A percentile compares a stretch with the other conserved stretches of the same genome.
Conservation (phyloP, 2,113 vertebrate genomes). For the Cygnus atratus region DNA sequence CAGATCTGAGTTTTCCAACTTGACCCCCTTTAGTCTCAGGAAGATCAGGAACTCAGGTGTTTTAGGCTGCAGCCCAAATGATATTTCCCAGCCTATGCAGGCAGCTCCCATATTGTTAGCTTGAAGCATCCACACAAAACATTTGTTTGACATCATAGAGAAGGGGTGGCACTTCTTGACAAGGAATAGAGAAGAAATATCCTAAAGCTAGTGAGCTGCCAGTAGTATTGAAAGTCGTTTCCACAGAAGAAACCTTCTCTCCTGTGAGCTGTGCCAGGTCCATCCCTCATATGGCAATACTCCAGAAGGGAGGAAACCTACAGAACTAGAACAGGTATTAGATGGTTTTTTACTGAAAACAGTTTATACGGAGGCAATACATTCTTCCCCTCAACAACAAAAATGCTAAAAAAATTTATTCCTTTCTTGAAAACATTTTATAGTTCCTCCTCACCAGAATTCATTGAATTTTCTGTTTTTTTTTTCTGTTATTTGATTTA, state of each 20-base stretch:
- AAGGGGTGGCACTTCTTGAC: not conserved
- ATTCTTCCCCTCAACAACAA: not conserved
- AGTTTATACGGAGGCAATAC: not conserved
- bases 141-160: not conserved
- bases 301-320: not conserved
- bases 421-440: not conserved
- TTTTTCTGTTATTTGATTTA: not conserved
- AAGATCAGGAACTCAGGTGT: not conserved
- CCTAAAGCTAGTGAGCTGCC: not conserved
- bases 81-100: not conserved
- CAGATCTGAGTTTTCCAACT: not conserved
- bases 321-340: not conserved
- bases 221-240: not conserved
- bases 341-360: not conserved
- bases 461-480: not conserved
- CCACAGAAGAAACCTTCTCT: not conserved
- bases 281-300: not conserved
- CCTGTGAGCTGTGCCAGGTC: not conserved
- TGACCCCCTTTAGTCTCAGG: not conserved
- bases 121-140: not conserved
- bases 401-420: not conserved
- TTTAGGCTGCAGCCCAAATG: not conserved
- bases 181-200: not conserved
- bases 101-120: not conserved
- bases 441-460: not conserved